Evolutionary conservation across 2,888 invertebrate genomes (phyloP), one percentile per base, ranked within the genome.

Genomic region (Apantesis nais): DNA sequence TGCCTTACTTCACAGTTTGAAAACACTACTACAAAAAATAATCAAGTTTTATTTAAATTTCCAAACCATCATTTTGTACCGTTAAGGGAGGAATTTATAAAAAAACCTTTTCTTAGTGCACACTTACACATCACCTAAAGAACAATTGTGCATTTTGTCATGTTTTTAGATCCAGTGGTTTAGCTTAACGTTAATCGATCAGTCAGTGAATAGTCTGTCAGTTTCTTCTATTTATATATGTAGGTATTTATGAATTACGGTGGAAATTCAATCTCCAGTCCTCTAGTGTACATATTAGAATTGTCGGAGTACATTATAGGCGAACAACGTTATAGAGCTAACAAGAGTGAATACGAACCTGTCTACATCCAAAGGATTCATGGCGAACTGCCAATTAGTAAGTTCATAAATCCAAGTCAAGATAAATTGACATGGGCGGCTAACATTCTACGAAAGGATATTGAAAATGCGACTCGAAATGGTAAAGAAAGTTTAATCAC

Each of bases 341-440:
- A 58, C 2, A 58, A n/a, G 14, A 16, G 8, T 29, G 16, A 29
- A 58, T 58, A 58, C 29, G 25, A 58, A 58, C 16, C 29, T 19
- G 9, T 37, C 22, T 62, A 62, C n/a, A 62, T 19, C 31, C 14
- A 25, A 66, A 66, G 41, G 11, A 76, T 72, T 81, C 83, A 83
- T 74, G 73, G 83, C 84, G 84, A 84, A 88, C 85, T 87, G 85
- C 84, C 87, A 87, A 87, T 85, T 84, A 83, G 82, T 77, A 74
- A 75, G 76, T 83, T 86, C 87, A 86, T 90, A 87, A 80, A 84
- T 90, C 87, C 78, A 77, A 82, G 87, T 89, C 89, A 71, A 74
- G 71, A 68, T 73, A 68, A 78, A 76, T 68, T 80, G 83, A 80
- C 83, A 84, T 82, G 83, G 81, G 81, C 79, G 83, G 86, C 83